Base-by-base conservation (phyloP, 1,140 invertebrate genomes). In the Philopotamus ludificatus region DNA sequence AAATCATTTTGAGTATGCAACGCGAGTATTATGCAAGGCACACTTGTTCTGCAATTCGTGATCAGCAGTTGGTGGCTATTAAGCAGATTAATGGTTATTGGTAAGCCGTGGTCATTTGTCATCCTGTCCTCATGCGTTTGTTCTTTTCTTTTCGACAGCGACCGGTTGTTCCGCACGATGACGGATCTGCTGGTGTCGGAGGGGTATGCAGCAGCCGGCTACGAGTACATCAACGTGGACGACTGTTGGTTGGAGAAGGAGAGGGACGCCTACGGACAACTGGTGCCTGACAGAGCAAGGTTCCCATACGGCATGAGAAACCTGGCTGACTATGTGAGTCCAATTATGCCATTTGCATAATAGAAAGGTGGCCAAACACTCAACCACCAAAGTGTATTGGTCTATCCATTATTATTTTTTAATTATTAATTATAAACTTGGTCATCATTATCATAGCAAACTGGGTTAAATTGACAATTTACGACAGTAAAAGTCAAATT, bases 251-350 rank as follows among this genome's bases (percentile, higher is more conserved):
- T 94, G 60, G 91, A 92, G 68, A 88, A 90, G 70, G 85, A 90
- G 60, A 80, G 95, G 45, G 88, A 89, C 73, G 74, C 81, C 9
- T 77, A 84, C 68, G 92, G 93, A 16, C 83, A 86, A 67, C 83
- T 98, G n/a, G 86, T 93, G 62, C 85, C 95, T 7, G 95, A 98
- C 77, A 84, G 88, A 47, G 82, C 87, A 63, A 77, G 95, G 67
- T 98, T 98, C 79, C 95, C 95, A 1, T 90, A 87, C 75, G 95
- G 95, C 70, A 97, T 98, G 76, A 92, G 90, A 78, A 88, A 87
- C 66, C 81, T 98, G 25, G 83, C 92, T 49, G 88, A 95, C 80
- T 97, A 97, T 84, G 95, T 98, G 82, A 88, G 90, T 85, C 50
- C 39, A 55, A 10, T 54, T 53, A 26, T 28, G 15, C 4, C 23